Evolutionary conservation across 2,888 invertebrate species (phyloP).

Genomic region (Ischnus inquisitorius): DNA sequence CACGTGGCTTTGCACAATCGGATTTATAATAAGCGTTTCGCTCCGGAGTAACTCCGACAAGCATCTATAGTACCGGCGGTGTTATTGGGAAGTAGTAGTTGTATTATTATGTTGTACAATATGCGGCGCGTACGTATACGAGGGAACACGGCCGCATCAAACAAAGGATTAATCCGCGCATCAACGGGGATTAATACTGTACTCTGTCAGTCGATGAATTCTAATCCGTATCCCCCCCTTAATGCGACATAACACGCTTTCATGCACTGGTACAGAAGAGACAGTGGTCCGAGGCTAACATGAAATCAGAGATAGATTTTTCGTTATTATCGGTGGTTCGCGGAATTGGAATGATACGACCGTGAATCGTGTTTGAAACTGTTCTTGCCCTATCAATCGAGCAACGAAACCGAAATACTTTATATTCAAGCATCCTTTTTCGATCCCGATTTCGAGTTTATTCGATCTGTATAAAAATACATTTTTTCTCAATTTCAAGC

Average conservation of each 20-base stretch:
- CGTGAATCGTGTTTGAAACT: background rate
- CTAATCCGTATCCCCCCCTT: background rate
- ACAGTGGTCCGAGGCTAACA: background rate
- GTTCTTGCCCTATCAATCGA: background rate
- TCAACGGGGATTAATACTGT: slow-evolving; percentile 4
- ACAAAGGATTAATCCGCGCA: slow-evolving; percentile 37
- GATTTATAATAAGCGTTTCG: slow-evolving; percentile 15
- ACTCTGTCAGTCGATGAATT: slow-evolving; percentile 31
- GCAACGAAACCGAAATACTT: background rate
- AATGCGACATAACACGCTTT: slow-evolving; percentile 4
- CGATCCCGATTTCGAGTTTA: no score
- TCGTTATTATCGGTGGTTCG: background rate
- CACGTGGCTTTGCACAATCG: background rate
- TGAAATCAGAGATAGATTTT: background rate
- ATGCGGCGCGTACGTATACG: background rate
- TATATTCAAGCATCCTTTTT: no score
- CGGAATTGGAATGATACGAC: background rate
- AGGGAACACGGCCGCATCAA: background rate
- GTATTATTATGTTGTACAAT: background rate
- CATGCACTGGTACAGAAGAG: background rate
- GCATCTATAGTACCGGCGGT: background rate
- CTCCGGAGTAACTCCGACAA: background rate
- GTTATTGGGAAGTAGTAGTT: background rate
- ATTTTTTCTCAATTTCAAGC: no score
- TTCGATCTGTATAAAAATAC: no score